A percentile compares a stretch with the other conserved stretches of the same genome.
Conservation (phyloP, 2,888 invertebrate species). For the Athrips mouffetella region DNA sequence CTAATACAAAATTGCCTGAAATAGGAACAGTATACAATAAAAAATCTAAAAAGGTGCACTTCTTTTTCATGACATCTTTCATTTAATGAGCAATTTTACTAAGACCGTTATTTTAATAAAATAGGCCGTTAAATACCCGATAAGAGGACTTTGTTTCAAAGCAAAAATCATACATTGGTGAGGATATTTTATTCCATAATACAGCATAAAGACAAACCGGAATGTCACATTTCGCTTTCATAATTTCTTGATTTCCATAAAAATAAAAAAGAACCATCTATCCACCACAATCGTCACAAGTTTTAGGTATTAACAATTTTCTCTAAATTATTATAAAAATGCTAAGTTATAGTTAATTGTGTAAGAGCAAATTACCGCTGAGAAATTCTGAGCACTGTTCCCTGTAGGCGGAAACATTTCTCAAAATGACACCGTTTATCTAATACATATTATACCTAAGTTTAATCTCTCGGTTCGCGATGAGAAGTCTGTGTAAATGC, state of each 20-base stretch:
- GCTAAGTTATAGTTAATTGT: slow-evolving; percentile 77
- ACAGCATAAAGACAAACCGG: slow-evolving; percentile 78
- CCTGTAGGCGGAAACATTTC: slow-evolving; percentile 57
- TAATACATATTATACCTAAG: slow-evolving; percentile 73
- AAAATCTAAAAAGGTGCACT: too few species aligned
- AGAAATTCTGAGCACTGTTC: slow-evolving; percentile 64
- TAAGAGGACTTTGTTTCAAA: slow-evolving; percentile 28
- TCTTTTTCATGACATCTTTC: background rate
- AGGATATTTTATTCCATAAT: slow-evolving; percentile 79
- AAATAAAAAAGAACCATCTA: slow-evolving; percentile 64
- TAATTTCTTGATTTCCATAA: slow-evolving; percentile 64
- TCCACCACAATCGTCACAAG: slow-evolving; percentile 65
- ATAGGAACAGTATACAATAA: too few species aligned
- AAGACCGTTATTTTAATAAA: too few species aligned
- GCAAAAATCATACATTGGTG: slow-evolving; percentile 66
- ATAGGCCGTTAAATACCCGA: slow-evolving; percentile 9
- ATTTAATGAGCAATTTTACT: too few species aligned
- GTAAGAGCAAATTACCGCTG: slow-evolving; percentile 70
- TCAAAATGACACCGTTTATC: slow-evolving; percentile 67
- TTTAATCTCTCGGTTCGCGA: slow-evolving; percentile 71
- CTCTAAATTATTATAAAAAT: slow-evolving; percentile 77
- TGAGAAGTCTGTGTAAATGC: slow-evolving; percentile 72
- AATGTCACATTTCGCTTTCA: slow-evolving; percentile 72
- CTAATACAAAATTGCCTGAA: too few species aligned
- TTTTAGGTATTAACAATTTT: slow-evolving; percentile 69